Percentiles rank a stretch among this genome's conserved stretches.
phyloP scores from a whole-genome alignment of 2,797 vertebrate species.

The Psittacula echo region DNA sequence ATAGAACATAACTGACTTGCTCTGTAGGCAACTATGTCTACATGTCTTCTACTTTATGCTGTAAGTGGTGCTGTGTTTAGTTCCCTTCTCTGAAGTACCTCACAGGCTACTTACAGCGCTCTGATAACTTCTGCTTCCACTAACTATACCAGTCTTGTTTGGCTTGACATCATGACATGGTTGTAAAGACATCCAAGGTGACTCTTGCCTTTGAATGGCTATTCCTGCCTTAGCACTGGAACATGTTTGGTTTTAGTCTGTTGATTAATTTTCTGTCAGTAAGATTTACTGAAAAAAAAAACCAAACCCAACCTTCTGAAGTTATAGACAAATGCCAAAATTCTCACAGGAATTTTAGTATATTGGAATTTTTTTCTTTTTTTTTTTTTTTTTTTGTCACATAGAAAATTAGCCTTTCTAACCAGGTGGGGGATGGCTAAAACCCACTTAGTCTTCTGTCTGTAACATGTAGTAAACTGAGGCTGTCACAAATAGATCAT shows the following conservation, averaged over 20 bases:
- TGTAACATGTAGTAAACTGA: conserved; percentile 12
- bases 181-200: not conserved
- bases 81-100: not conserved
- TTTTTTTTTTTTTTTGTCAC: not conserved
- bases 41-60: not conserved
- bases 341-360: not conserved
- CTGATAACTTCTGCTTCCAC: not conserved
- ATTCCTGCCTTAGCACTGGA: not conserved
- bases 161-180: not conserved
- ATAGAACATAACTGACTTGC: not conserved
- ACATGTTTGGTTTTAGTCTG: not conserved
- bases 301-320: not conserved
- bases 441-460: not conserved
- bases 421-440: not conserved
- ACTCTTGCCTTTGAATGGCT: not conserved
- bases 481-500: not conserved
- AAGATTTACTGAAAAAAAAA: not conserved
- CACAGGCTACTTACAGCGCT: not conserved
- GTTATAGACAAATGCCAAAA: not conserved
- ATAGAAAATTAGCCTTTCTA: not conserved
- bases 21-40: not conserved
- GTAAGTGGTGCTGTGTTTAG: not conserved
- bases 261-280: not conserved
- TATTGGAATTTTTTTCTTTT: not conserved
- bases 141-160: not conserved